These are phyloP conservation scores for Echinometra lucunter DNA, from an alignment of 53 echinoderm and acorn worm genomes.

Conservation along the genomic window DNA sequence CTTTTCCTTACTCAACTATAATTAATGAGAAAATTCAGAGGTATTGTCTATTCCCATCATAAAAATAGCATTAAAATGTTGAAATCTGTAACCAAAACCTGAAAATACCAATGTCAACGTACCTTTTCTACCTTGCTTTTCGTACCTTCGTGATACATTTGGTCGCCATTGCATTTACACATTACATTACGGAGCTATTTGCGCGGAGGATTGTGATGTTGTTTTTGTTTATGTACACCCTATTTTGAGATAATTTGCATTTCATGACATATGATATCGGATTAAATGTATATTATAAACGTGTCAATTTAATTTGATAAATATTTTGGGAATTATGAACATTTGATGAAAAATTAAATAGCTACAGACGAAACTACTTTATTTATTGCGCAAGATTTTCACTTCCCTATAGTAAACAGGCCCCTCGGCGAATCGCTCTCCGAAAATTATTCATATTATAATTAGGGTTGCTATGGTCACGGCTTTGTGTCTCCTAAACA, in stretches of 20 bases:
- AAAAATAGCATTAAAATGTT: neutral
- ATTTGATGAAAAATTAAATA: neutral
- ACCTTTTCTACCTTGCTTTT: neutral
- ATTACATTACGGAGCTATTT: conserved; percentile 10
- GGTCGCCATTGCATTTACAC: conserved; percentile 31
- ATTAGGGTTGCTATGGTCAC: conserved; percentile 68
- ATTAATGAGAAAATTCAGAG: neutral
- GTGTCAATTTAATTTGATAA: neutral
- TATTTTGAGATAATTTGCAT: neutral
- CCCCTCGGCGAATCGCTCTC: conserved; percentile 14
- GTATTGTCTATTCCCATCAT: neutral
- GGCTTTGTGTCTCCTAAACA: conserved; percentile 72
- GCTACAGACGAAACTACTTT: neutral
- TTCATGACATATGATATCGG: neutral
- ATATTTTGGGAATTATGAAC: neutral
- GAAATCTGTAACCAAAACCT: neutral
- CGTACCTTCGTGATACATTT: conserved; percentile 28
- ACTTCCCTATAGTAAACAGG: conserved; percentile 14
- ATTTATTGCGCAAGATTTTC: neutral
- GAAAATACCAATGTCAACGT: neutral
- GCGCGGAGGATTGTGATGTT: conserved; percentile 13
- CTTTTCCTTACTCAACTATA: neutral
- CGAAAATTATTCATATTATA: conserved; percentile 71
- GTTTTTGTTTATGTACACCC: neutral
- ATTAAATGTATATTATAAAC: neutral